These are phyloP conservation scores for Melopsittacus undulatus DNA, from an alignment of 2,797 vertebrate species.

Conservation along the genomic window DNA sequence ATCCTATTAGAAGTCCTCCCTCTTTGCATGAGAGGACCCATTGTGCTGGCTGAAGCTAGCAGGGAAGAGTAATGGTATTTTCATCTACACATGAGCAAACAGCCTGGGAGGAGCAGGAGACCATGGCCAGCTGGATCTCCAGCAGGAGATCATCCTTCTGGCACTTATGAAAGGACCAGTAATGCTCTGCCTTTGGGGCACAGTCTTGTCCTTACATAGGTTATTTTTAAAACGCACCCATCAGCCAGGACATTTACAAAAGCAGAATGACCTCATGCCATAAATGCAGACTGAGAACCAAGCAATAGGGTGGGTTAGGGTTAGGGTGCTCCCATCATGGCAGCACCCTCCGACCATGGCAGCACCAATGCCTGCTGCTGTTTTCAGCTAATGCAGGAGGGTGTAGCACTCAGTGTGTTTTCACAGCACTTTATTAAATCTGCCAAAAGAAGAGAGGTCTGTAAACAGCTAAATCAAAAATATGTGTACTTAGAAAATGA, in stretches of 20 bases:
- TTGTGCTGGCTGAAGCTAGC: neutral
- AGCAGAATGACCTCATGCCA: neutral
- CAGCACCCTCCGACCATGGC: neutral
- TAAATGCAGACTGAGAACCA: fast-evolving
- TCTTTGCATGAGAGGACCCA: fast-evolving
- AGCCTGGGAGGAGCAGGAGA: neutral
- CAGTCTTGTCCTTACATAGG: fast-evolving
- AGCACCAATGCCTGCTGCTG: fast-evolving
- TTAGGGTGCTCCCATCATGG: too few species aligned
- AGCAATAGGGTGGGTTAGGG: fast-evolving
- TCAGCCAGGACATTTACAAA: neutral
- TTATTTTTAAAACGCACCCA: neutral
- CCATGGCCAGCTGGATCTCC: neutral
- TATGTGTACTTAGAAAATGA: neutral
- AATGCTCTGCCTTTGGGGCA: too few species aligned
- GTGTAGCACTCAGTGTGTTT: fast-evolving
- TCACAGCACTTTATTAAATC: neutral
- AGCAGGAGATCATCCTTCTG: too few species aligned
- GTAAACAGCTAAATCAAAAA: neutral
- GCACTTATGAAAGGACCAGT: fast-evolving
- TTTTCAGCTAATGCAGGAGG: neutral
- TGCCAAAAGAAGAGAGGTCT: neutral
- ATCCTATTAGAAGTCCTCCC: neutral
- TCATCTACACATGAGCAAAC: neutral
- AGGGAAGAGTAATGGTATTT: neutral